A percentile compares a stretch with the other conserved stretches of the same genome.
Conservation (phyloP, 2,113 vertebrate species). For the Leucopsar rothschildi region DNA sequence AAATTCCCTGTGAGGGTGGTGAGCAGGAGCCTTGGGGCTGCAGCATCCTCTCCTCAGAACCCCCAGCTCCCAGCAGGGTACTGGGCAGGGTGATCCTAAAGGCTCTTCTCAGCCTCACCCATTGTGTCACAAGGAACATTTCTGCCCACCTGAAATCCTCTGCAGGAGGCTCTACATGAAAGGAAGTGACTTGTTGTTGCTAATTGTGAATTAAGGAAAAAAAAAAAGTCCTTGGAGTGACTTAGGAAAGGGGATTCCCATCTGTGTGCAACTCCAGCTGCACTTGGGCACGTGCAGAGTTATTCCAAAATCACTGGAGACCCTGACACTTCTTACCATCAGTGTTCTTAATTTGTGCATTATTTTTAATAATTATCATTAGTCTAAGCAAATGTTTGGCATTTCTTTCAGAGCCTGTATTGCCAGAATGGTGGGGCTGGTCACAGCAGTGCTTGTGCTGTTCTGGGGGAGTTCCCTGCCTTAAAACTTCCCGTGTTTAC, state of each 20-base stretch:
- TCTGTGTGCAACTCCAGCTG: neutral
- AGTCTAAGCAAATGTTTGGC: neutral
- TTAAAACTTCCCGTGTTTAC: neutral
- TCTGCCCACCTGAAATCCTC: neutral
- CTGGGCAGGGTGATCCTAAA: neutral
- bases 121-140: accelerated
- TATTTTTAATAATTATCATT: neutral
- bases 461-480: neutral
- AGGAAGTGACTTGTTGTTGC: neutral
- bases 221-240: neutral
- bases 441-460: neutral
- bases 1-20: neutral
- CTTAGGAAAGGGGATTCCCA: neutral
- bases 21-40: neutral
- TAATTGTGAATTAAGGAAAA: neutral
- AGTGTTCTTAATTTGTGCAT: neutral
- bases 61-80: neutral
- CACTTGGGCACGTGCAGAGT: accelerated
- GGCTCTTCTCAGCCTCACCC: neutral
- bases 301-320: neutral
- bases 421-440: neutral
- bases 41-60: neutral
- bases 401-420: neutral
- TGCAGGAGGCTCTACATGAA: neutral
- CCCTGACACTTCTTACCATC: neutral